Base-by-base conservation (phyloP, 2,113 vertebrate genomes). In the Gnathonemus longibarbis region DNA sequence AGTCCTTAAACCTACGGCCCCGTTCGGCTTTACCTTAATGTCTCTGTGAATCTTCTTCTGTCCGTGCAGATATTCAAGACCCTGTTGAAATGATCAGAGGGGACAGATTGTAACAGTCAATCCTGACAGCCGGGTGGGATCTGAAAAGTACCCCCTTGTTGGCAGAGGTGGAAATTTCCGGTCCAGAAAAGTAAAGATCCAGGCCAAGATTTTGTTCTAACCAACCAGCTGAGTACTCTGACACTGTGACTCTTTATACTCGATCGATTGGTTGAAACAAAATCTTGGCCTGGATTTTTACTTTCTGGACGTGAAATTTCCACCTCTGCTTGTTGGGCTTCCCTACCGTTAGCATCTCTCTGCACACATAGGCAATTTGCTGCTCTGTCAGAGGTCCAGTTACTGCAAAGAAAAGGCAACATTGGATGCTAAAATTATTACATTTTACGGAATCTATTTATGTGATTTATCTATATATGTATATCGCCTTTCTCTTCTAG, bases 11-110 rank as follows among this genome's bases (percentile, higher is more conserved):
- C 6, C n/a, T 3, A n/a, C 0, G 56, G 21, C 39, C 31, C 17
- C 13, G 5, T 5, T 24, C 6, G 39, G 8, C 50, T 88, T 94
- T 83, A 98, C 98, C 97, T 98, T 98, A 90, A 98, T 98, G 91
- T 98, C 98, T 91, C 98, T 93, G 92, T 98, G 98, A 90, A 98
- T 98, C 93, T 98, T 98, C 93, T 97, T 97, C 94, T 97, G 96
- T 86, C 93, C 96, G 7, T 98, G 98, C 21, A 98, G 94, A 91
- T 98, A 98, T 91, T 97, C 96, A 92, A 98, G 93, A 46, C 98
- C 98, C 98, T 98, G 92, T 90, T 94, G 50, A 31, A 86, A 93
- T 42, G 15, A 21, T 9, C 56, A 45, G 35, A 56, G 24, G 49
- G 80, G 39, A 89, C 19, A 83, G 42, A 5, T 24, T 58, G 15